Base-by-base conservation (phyloP, 1,140 invertebrate species). In the Aphelenchoides besseyi region DNA sequence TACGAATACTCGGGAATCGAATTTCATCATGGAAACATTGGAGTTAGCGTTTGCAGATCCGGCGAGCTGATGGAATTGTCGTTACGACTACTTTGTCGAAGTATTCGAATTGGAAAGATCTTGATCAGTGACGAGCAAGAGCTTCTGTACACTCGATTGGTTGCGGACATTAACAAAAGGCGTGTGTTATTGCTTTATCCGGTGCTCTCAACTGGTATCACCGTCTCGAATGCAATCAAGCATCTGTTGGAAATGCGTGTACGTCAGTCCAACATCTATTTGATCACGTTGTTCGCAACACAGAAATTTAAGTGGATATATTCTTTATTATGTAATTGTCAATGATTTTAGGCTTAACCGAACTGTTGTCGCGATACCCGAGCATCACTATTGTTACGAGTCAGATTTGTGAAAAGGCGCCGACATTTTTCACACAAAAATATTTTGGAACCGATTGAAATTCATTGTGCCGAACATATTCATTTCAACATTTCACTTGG, bases 21-120 rank as follows among this genome's bases (percentile, higher is more conserved):
- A 78, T 97, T 94, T 87, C 90, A 92, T 68, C 92, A 94, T 78
- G 95, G 95, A 33, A 98, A 97, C 85, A 98, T 95, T 87, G 96
- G 95, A 8, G 95, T 98, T n/a, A 95, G 93, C 48, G 94, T 97
- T 82, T 92, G 97, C 23, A 88, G 94, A 75, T 89, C 88, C 85
- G 88, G 95, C 55, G 96, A 98, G 86, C 94, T 95, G 23, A 99
- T 98, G 96, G 96, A 99, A 57, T 86, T 92, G 89, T 95, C 95
- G 26, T 86, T 98, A 18, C 86, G 95, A 2, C 30, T 70, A 5
- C 5, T 3, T 33, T 64, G 68, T 41, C 67, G 36, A 18, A 59
- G 35, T 1, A 78, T 77, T 52, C 9, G 93, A 70, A 97, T 98
- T 75, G 96, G 95, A 29, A 98, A 98, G 88, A 97, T 98, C 80